These are phyloP conservation scores for Balearica regulorum DNA, from an alignment of 2,797 vertebrate species.

Conservation along the genomic window DNA sequence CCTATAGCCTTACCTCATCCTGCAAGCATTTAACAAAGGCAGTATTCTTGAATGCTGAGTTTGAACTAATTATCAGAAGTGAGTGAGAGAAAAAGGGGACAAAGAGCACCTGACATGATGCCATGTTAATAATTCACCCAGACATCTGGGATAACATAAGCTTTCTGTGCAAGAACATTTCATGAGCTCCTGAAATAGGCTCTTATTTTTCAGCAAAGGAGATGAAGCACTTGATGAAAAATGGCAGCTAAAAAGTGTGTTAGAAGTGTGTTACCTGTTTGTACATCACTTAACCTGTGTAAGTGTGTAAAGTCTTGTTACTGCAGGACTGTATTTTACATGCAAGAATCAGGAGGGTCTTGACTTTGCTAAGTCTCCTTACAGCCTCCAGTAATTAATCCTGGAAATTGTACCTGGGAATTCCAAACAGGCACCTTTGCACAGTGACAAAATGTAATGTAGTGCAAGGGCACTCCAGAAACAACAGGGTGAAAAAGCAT, in stretches of 20 bases:
- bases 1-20: constrained; percentile 66
- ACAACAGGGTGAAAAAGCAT: not conserved
- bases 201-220: not conserved
- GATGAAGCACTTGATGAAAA: not conserved
- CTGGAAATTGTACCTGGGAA: not conserved
- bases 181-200: not conserved
- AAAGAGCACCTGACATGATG: constrained; percentile 51
- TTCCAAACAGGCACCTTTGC: not conserved
- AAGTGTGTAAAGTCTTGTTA: not conserved
- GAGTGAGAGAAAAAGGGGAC: constrained; percentile 20
- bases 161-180: not conserved
- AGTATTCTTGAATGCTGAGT: constrained; percentile 60
- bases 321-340: not conserved
- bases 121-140: constrained; percentile 60
- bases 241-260: not conserved
- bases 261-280: not conserved
- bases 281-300: not conserved
- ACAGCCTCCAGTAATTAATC: not conserved
- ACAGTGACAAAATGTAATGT: not conserved
- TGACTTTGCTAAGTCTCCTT: not conserved
- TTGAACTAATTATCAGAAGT: constrained; percentile 63
- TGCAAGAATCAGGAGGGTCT: not conserved
- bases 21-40: constrained; percentile 72
- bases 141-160: constrained; percentile 22
- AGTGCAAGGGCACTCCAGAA: not conserved